Evolutionary conservation across 2,797 vertebrate genomes (phyloP), one percentile per base, ranked within the genome.

Genomic region (Vespertilio murinus): DNA sequence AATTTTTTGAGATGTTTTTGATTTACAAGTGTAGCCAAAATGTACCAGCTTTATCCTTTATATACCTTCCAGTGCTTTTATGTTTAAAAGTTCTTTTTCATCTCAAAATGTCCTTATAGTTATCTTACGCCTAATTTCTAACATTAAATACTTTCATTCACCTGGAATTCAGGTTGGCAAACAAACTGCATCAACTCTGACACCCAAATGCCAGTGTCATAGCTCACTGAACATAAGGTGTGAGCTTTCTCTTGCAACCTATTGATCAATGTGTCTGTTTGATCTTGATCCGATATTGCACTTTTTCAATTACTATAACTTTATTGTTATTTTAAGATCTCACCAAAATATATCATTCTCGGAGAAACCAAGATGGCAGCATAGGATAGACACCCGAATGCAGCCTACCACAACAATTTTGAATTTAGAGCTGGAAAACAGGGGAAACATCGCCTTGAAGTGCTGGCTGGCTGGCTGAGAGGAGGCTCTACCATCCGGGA

Each of bases 71-170:
- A 80, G 33, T 92, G 45, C n/a, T 87, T 89, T 65, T 69, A 45
- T 78, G 12, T 40, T 92, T 84, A 14, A 70, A 89, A 74, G 18
- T 82, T 87, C 13, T 18, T 23, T 88, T 92, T 70, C 67, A 83
- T 80, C 61, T 35, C 52, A 75, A 80, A 89, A 65, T 88, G 56
- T 69, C 92, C 35, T 92, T 56, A 3, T 52, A 93, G 75, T 71
- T 67, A 90, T 74, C 94, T 88, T 73, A 83, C 47, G 11, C 18
- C 64, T 90, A 54, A 73, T 90, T 92, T 80, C 14, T 77, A 88
- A 94, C 3, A 84, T 28, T 47, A 84, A 87, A 45, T 75, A 30
- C 13, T 94, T 75, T 42, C 22, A 42, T 88, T 81, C n/a, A 81
- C 16, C 33, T 90, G 67, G 10, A 82, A 78, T 91, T 92, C 85